Base-by-base conservation (phyloP, 2,113 vertebrate genomes). In the Pygoscelis adeliae region DNA sequence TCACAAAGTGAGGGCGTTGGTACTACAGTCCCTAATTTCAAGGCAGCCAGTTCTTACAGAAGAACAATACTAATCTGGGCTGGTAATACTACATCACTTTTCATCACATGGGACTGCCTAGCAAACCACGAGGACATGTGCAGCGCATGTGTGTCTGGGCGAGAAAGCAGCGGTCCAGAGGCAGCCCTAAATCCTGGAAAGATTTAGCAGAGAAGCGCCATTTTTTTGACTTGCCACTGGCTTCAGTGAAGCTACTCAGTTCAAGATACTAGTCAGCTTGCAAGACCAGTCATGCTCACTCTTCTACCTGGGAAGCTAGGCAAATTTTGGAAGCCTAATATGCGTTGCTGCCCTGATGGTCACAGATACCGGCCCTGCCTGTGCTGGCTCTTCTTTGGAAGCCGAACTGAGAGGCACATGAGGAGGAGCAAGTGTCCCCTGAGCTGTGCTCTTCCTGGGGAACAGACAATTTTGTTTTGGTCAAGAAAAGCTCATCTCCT, bases 321-420 rank as follows among this genome's bases (percentile, higher is more conserved):
- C 2, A 36, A 42, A 70, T 74, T 78, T 61, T 58, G 46, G 65
- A 56, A 86, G 30, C 27, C 47, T 40, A 15, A 26, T 13, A 15
- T 3, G 15, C 0, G 0, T 25, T 40, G 49, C 27, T 84, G 50
- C 44, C 38, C 5, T 1, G 2, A 50, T 3, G 15, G 56, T 10
- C 0, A 0, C 47, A 67, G n/a, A 67, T 30, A 3, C n/a, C 23
- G 34, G 47, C 30, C 11, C 15, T 63, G n/a, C 23, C 67, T 30
- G 5, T 18, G 38, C 63, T 38, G 32, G 32, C 13, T 78, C 50
- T 83, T 72, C 46, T 81, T 59, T 2, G 4, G 40, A 92, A 61
- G 32, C 14, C 18, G 6, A 86, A 46, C 15, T 32, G 40, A 80
- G 22, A 78, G 32, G 52, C 17, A 55, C 3, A 15, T 0, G 0